Conservation (phyloP, 2,888 invertebrate genomes). For the Caenorhabditis sp. region DNA sequence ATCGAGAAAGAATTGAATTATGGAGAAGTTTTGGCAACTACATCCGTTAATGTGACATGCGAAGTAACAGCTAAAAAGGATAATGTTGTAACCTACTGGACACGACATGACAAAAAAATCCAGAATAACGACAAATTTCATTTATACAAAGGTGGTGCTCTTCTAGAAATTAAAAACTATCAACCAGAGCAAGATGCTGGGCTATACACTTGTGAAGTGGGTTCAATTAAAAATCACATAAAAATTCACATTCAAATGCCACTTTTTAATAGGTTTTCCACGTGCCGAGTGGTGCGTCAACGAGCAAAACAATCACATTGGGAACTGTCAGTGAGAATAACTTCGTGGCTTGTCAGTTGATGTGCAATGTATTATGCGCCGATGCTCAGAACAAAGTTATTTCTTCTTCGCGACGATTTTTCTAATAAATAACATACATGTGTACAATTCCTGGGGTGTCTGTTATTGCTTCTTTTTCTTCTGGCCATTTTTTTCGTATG, state of each 20-base stretch:
- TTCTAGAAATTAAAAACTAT: conserved; percentile 49
- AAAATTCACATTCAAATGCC: background rate
- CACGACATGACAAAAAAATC: conserved; percentile 36
- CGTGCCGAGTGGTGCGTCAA: conserved; percentile 33
- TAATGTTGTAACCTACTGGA: conserved; percentile 47
- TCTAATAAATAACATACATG: background rate
- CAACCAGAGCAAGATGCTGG: conserved; percentile 49
- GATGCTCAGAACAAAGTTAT: conserved; percentile 26
- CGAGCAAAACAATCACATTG: conserved; percentile 25
- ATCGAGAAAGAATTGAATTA: conserved; percentile 45
- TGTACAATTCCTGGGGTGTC: background rate
- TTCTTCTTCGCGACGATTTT: background rate
- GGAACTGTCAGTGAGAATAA: conserved; percentile 38
- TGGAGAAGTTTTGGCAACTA: conserved; percentile 41
- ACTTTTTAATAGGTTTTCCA: conserved; percentile 25
- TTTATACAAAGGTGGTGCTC: conserved; percentile 43
- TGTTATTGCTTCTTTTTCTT: background rate
- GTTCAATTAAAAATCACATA: background rate
- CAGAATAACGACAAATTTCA: conserved; percentile 29
- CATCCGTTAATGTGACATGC: conserved; percentile 53
- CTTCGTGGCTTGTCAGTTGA: conserved; percentile 33
- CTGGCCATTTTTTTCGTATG: background rate
- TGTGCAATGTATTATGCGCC: conserved; percentile 38
- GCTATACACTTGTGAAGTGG: conserved; percentile 50
- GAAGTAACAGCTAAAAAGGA: conserved; percentile 44